phyloP scores from a whole-genome alignment of 2,888 invertebrate genomes.

The Agrilus cyanescens region DNA sequence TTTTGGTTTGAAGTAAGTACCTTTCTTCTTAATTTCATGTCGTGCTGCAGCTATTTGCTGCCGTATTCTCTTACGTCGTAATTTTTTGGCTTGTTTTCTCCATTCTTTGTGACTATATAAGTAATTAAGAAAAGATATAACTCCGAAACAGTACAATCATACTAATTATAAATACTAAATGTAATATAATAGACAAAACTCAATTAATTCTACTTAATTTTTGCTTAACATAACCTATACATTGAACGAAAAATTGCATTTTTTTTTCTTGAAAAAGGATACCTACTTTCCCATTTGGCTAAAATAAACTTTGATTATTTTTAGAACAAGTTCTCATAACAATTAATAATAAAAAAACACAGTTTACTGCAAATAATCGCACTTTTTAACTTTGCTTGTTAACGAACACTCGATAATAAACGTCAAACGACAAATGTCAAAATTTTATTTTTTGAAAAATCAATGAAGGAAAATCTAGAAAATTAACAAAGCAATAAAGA shows the following conservation, averaged over 20 bases:
- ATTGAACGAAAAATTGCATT: conserved; percentile 1
- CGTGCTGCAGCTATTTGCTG: conserved; percentile 45
- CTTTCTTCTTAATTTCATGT: conserved; percentile 36
- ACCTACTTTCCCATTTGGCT: conserved; percentile 33
- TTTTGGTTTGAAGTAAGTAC: conserved; percentile 21
- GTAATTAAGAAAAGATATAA: conserved; percentile 32
- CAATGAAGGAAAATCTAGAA: too few species aligned
- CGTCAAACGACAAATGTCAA: too few species aligned
- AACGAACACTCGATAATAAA: too few species aligned
- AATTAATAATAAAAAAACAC: too few species aligned
- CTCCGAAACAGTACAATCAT: conserved; percentile 12
- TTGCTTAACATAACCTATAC: conserved; percentile 12
- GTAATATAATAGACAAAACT: conserved; percentile 3
- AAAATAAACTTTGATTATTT: too few species aligned
- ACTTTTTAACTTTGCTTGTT: too few species aligned
- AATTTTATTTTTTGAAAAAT: too few species aligned
- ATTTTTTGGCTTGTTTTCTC: conserved; percentile 61
- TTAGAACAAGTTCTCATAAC: too few species aligned
- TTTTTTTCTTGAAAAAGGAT: conserved; percentile 28
- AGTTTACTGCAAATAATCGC: too few species aligned
- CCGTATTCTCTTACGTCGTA: conserved; percentile 56
- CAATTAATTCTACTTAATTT: conserved; percentile 3
- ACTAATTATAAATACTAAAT: conserved; percentile 3
- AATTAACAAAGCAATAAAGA: too few species aligned
- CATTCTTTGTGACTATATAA: conserved; percentile 51